Evolutionary conservation across 2,888 invertebrate genomes (phyloP).

Genomic region (Oithona nana): DNA sequence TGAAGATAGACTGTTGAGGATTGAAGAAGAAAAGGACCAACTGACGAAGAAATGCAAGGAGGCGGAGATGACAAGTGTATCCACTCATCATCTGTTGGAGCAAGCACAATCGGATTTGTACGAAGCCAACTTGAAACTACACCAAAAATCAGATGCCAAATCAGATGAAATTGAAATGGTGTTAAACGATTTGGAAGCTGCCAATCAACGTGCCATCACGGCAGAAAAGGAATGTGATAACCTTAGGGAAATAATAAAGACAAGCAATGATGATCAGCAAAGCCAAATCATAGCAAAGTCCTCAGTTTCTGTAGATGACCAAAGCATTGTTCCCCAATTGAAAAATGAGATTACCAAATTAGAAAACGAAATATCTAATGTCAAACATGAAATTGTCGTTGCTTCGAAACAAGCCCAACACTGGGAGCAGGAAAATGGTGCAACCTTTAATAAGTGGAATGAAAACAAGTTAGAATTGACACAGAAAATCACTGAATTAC

Average conservation of each 20-base stretch:
- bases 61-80: slow-evolving; percentile 28
- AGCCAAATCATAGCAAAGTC: not conserved
- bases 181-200: slow-evolving; percentile 31
- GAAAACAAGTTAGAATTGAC: too few species aligned
- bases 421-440: not conserved
- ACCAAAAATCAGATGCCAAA: slow-evolving; percentile 22
- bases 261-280: not conserved
- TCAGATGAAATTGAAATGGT: slow-evolving; percentile 33
- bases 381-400: too few species aligned
- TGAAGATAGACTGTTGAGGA: slow-evolving; percentile 28
- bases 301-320: not conserved
- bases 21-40: slow-evolving; percentile 27
- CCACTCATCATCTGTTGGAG: slow-evolving; percentile 23
- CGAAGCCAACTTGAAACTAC: slow-evolving; percentile 22
- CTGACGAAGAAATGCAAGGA: slow-evolving; percentile 29
- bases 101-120: slow-evolving; percentile 4
- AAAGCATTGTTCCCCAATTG: not conserved
- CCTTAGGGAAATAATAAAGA: not conserved
- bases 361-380: too few species aligned
- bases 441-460: not conserved
- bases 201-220: slow-evolving; percentile 23
- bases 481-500: not conserved
- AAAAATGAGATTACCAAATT: not conserved
- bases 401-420: not conserved
- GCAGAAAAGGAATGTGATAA: slow-evolving; percentile 6